phyloP scores from a whole-genome alignment of 2,113 vertebrate genomes.

The Chiloscyllium plagiosum region DNA sequence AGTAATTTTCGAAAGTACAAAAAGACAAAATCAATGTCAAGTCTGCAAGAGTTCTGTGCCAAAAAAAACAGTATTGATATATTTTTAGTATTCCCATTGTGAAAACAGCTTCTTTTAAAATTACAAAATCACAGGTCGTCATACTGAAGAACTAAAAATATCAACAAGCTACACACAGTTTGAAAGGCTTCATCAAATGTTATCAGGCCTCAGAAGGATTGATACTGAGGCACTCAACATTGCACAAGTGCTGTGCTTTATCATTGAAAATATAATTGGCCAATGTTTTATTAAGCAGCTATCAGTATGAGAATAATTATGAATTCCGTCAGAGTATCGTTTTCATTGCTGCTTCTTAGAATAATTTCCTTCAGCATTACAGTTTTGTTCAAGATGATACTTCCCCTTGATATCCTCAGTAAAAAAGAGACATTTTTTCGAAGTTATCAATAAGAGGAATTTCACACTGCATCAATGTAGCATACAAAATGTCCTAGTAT shows the following conservation, averaged over 20 bases:
- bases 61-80: neutral
- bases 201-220: neutral
- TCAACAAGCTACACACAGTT: neutral
- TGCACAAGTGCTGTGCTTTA: neutral
- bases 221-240: neutral
- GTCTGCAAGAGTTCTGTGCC: neutral
- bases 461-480: neutral
- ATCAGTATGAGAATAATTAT: slow-evolving; percentile 17
- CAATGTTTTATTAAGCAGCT: slow-evolving; percentile 21
- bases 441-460: neutral
- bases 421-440: neutral
- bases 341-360: neutral
- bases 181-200: neutral
- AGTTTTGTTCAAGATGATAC: slow-evolving; percentile 1
- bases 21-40: neutral
- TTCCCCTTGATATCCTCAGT: neutral
- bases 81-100: neutral
- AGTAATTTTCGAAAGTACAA: neutral
- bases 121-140: neutral
- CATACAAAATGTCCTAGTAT: neutral
- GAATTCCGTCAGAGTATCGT: neutral
- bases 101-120: neutral
- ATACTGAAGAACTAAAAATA: neutral
- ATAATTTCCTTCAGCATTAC: neutral
- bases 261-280: neutral